Conservation (phyloP, 2,888 invertebrate species). For the Ariolimax columbianus region DNA sequence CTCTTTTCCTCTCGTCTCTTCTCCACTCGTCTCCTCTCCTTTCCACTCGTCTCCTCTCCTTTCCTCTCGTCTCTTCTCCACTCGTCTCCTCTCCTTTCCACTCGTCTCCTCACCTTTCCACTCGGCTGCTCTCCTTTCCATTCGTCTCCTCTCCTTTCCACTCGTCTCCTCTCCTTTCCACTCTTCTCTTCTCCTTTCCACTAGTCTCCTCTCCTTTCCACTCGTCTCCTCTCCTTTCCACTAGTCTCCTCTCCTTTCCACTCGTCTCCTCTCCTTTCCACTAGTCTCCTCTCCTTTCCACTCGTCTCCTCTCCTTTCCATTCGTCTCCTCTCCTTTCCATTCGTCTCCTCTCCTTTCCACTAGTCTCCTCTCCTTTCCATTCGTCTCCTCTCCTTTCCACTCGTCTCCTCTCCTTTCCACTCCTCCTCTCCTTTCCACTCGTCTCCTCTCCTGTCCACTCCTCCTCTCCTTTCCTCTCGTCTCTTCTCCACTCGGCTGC, state of each 20-base stretch:
- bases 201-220: conserved; percentile 35
- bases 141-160: conserved; percentile 11
- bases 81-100: no score
- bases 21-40: no score
- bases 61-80: no score
- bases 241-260: background rate
- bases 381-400: background rate
- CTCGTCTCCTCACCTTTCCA: background rate
- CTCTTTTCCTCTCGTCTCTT: no score
- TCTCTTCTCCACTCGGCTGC: background rate
- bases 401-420: background rate
- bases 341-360: background rate
- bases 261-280: background rate
- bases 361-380: background rate
- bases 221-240: conserved; percentile 2
- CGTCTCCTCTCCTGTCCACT: background rate
- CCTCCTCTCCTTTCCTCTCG: background rate
- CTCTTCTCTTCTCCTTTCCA: conserved; percentile 31
- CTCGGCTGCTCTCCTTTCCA: conserved; percentile 8
- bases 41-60: no score
- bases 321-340: background rate
- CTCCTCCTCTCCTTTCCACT: conserved; percentile 15
- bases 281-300: conserved; percentile 35
- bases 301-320: conserved; percentile 2
- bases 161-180: conserved; percentile 11